These are phyloP conservation scores for Parauchenoglanis ngamensis DNA, from an alignment of 2,797 vertebrate genomes.

Conservation along the genomic window DNA sequence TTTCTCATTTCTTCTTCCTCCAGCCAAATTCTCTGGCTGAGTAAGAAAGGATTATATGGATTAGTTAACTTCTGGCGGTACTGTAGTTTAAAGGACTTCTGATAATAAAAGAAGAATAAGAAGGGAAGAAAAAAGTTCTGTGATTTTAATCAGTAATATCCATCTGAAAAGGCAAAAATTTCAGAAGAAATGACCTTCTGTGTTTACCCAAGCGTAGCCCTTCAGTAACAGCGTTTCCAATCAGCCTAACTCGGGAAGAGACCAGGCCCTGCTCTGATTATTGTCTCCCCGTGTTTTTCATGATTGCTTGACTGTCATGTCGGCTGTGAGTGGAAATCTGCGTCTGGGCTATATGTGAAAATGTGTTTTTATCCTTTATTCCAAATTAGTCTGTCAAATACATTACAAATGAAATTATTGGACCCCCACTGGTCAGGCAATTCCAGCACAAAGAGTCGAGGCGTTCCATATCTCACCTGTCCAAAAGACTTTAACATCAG, in stretches of 20 bases:
- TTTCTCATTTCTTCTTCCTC: neutral
- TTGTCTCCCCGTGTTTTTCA: neutral
- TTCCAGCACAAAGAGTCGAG: neutral
- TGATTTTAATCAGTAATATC: conserved; percentile 14
- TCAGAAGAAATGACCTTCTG: neutral
- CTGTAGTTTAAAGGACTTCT: neutral
- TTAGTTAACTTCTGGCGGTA: neutral
- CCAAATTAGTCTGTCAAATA: neutral
- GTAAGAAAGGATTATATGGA: conserved; percentile 6
- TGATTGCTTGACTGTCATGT: neutral
- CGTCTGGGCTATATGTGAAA: neutral
- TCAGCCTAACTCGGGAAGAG: neutral
- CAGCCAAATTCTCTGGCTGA: neutral
- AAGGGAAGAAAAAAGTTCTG: neutral
- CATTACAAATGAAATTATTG: neutral
- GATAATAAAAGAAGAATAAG: too few relatives aligned
- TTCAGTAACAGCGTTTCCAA: neutral
- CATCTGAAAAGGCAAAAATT: neutral
- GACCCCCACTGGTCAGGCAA: neutral
- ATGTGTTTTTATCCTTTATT: neutral
- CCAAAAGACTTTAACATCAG: too few relatives aligned
- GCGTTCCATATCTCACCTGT: neutral
- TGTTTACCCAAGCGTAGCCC: neutral
- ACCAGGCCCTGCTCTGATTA: neutral
- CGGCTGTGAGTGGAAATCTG: too few relatives aligned